Base-by-base conservation (phyloP, 2,797 vertebrate species). In the Sarcoramphus papa region DNA sequence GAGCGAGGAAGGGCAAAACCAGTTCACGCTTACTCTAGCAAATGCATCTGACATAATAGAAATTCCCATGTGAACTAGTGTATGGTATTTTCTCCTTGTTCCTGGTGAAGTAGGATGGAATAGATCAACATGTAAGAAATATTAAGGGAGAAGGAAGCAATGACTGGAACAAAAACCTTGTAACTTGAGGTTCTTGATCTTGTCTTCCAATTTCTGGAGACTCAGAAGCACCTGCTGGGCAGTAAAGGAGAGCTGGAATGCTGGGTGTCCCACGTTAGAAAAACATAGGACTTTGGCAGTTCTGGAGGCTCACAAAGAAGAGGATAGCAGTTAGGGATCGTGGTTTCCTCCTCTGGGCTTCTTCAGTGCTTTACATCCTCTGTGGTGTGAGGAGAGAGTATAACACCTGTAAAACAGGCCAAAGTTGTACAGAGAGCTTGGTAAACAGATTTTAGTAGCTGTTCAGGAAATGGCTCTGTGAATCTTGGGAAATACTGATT, bases 351-450 rank as follows among this genome's bases (percentile, higher is more conserved):
- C 22, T 41, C 31, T 5, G 5, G 28, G 23, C 33, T 37, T 7
- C 31, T 30, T 48, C 14, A 23, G 40, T 31, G 53, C 59, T 43
- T 50, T 7, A 8, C 6, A 2, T 35, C 17, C 13, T 25, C 7
- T 22, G 24, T 15, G n/a, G 48, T 24, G 20, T 41, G 40, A 53
- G 73, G 31, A 37, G 43, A 41, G 48, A 10, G 13, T 4, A 1
- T n/a, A 54, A 7, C 0, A 1, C 31, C 28, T 50, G 21, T n/a
- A 27, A 6, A 13, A 7, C 2, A 10, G 21, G 35, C 18, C 25
- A 10, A 7, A 22, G 33, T 48, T 47, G 9, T 37, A 25, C 53
- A 13, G 25, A n/a, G 59, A 50, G 33, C 37, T 28, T 43, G 33
- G 47, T 25, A 21, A n/a, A 35, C 22, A 35, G 31, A 8, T 13